These are phyloP conservation scores for Sorex maritimensis DNA, from an alignment of 2,797 vertebrate genomes.

Conservation along the genomic window DNA sequence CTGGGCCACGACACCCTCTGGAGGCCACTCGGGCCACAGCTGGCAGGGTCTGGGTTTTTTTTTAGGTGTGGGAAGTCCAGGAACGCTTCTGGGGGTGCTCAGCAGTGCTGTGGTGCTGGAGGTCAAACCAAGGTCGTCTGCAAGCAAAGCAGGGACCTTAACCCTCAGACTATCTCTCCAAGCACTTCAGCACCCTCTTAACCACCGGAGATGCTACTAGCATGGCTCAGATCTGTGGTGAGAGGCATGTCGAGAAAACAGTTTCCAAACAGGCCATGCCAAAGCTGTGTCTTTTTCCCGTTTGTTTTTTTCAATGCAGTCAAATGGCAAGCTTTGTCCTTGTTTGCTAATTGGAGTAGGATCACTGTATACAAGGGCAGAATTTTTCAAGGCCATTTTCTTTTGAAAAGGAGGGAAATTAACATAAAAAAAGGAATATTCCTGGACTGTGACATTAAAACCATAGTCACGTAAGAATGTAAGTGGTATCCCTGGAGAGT, in stretches of 20 bases:
- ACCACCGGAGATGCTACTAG: background rate
- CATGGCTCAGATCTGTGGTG: background rate
- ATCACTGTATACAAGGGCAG: constrained; percentile 78
- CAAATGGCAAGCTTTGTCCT: constrained; percentile 48
- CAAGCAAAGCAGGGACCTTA: too few species aligned
- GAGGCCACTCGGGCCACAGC: too few species aligned
- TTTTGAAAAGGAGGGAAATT: constrained; percentile 81
- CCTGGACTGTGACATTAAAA: constrained; percentile 76
- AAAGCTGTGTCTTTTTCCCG: background rate
- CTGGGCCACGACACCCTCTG: too few species aligned
- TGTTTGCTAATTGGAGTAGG: constrained; percentile 60
- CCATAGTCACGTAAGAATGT: constrained; percentile 73
- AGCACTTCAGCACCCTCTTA: background rate
- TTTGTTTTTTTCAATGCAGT: constrained; percentile 36
- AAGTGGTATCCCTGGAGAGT: constrained; percentile 74
- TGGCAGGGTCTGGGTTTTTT: too few species aligned
- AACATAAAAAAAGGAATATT: constrained; percentile 81
- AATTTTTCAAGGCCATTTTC: constrained; percentile 80
- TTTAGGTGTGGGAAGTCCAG: too few species aligned
- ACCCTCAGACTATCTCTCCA: too few species aligned
- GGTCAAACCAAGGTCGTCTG: too few species aligned
- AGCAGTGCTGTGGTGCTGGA: too few species aligned
- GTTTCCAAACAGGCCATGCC: constrained; percentile 55
- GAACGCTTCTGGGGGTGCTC: too few species aligned
- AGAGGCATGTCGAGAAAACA: background rate